Evolutionary conservation across 2,113 vertebrate genomes (phyloP), one percentile per base, ranked within the genome.

Genomic region (Nesospiza acunhae): DNA sequence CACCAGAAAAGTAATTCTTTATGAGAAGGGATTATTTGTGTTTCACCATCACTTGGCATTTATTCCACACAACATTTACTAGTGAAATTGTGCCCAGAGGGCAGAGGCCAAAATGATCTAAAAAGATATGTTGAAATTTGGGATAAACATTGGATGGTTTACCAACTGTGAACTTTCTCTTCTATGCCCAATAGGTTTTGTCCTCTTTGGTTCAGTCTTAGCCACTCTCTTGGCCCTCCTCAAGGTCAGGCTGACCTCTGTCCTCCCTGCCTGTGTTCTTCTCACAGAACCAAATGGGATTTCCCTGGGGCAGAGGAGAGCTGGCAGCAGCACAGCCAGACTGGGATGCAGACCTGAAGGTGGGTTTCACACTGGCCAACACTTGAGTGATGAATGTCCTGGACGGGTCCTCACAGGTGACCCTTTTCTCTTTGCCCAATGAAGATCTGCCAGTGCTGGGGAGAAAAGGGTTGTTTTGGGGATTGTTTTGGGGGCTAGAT

Each of bases 51-150:
- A 20, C 37, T 87, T 83, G 78, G 50, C 41, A 46, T 76, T 83
- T 96, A 69, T 93, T 96, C 70, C 42, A 63, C 0, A 2, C 62
- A 73, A 62, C 31, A 47, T 91, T 87, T 91, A 83, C 21, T 33
- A 85, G n/a, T 46, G 70, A 93, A 95, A 91, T 35, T 7, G 70
- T 85, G 67, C 91, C 93, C 75, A 79, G 70, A 87, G 44, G 87
- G 84, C 84, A 89, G 50, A 85, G 67, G 89, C 78, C 84, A 80
- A 35, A 79, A 69, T 30, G 5, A 73, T 75, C 53, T 62, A 42
- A 88, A 93, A 59, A 20, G 13, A 39, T 58, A 62, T 10, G 20
- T 47, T 93, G 67, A 86, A 74, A 70, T 75, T 62, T 60, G 41
- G 44, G 14, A 56, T 89, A 73, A 93, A 69, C 15, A 22, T 68